phyloP scores from a whole-genome alignment of 2,113 vertebrate genomes.

The Podiceps cristatus region DNA sequence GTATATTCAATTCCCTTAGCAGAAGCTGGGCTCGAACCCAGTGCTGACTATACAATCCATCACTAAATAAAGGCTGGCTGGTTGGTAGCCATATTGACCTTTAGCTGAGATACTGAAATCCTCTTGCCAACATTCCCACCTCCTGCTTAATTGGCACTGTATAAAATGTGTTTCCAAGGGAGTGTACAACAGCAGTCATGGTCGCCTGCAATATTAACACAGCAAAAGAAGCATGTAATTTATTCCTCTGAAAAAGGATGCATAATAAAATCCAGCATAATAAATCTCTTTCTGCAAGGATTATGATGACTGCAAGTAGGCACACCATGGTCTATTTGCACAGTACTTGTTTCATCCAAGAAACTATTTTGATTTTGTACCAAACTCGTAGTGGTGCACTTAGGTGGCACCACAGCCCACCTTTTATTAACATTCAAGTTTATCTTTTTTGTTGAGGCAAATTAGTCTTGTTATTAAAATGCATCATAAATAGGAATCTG shows the following conservation, averaged over 20 bases:
- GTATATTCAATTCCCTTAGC: conserved; percentile 23
- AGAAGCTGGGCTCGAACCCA: conserved; percentile 47
- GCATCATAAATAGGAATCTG: not conserved
- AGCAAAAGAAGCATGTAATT: conserved; percentile 56
- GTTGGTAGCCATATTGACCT: conserved; percentile 53
- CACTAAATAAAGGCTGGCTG: conserved; percentile 43
- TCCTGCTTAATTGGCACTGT: conserved; percentile 60
- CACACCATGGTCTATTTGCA: not conserved
- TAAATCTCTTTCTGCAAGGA: conserved; percentile 48
- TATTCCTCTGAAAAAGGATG: conserved; percentile 56
- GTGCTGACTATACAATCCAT: conserved; percentile 44
- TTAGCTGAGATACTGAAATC: conserved; percentile 53
- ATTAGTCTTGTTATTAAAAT: not conserved
- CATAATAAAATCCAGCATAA: conserved; percentile 48
- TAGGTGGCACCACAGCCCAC: not conserved
- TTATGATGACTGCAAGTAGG: conserved; percentile 16
- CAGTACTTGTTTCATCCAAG: not conserved
- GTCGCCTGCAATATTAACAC: conserved; percentile 28
- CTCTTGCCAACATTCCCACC: conserved; percentile 43
- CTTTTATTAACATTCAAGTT: not conserved
- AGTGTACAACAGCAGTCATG: conserved; percentile 15
- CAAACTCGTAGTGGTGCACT: not conserved
- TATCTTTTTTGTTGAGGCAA: not conserved
- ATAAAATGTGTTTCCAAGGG: conserved; percentile 58
- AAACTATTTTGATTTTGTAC: not conserved